Percentiles rank a stretch among this genome's conserved stretches.
Evolutionary conservation across 2,797 vertebrate species (phyloP).

Genomic region (Spheniscus humboldti): DNA sequence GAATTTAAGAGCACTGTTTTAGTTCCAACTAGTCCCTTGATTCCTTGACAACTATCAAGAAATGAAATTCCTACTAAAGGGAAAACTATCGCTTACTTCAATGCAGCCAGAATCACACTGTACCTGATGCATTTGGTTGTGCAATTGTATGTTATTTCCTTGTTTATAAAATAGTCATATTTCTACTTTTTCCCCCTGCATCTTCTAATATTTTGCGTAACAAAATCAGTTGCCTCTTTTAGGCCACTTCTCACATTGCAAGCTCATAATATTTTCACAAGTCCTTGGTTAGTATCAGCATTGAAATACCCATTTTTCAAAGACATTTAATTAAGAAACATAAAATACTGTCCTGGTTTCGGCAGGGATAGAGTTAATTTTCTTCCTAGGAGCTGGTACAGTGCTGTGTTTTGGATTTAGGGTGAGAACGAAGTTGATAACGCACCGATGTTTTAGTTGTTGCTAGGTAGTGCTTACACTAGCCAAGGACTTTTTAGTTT

Average conservation of each 20-base stretch:
- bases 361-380: too few species aligned
- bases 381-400: too few species aligned
- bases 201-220: neutral
- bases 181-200: neutral
- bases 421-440: too few species aligned
- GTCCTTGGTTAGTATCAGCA: neutral
- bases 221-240: neutral
- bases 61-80: neutral
- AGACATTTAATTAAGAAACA: neutral
- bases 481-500: too few species aligned
- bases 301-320: neutral
- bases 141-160: neutral
- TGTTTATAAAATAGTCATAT: neutral
- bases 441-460: too few species aligned
- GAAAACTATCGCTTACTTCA: neutral
- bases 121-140: neutral
- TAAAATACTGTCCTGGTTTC: too few species aligned
- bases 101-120: rapidly evolving
- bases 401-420: too few species aligned
- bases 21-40: neutral
- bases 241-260: neutral
- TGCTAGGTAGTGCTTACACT: too few species aligned
- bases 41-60: neutral
- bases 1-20: neutral
- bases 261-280: neutral